Evolutionary conservation across 2,888 invertebrate species (phyloP).

Genomic region (Mongoloraphidia duomilia): DNA sequence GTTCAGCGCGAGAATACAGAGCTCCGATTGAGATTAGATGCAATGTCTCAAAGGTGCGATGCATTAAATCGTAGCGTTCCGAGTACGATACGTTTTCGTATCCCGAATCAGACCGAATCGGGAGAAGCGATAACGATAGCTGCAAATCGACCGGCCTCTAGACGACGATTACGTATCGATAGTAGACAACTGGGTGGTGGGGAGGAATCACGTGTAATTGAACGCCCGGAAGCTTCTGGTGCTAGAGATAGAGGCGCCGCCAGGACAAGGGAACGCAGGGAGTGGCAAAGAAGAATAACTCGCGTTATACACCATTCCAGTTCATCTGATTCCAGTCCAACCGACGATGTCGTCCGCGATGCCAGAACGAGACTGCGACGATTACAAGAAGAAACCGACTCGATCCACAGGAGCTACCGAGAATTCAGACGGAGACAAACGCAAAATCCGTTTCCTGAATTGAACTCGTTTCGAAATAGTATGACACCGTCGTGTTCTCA

Average conservation of each 20-base stretch:
- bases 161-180: background rate
- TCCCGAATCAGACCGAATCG: too few relatives aligned
- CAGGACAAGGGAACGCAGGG: background rate
- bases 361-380: constrained; percentile 36
- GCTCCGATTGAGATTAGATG: constrained; percentile 5
- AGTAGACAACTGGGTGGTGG: background rate
- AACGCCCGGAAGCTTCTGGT: too few relatives aligned
- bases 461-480: too few relatives aligned
- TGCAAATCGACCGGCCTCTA: too few relatives aligned
- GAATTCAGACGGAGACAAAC: constrained; percentile 27
- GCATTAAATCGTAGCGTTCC: too few relatives aligned
- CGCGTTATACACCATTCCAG: background rate
- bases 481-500: too few relatives aligned
- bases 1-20: constrained; percentile 16
- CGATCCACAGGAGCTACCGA: constrained; percentile 37
- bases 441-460: too few relatives aligned
- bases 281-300: background rate
- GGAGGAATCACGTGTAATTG: background rate
- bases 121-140: too few relatives aligned
- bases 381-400: constrained; percentile 44
- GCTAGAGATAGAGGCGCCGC: background rate
- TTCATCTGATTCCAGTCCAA: constrained; percentile 26
- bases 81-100: too few relatives aligned
- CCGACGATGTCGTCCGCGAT: constrained; percentile 34
- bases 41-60: too few relatives aligned